Conservation (phyloP, 2,113 vertebrate species). For the Dasyprocta punctata region DNA sequence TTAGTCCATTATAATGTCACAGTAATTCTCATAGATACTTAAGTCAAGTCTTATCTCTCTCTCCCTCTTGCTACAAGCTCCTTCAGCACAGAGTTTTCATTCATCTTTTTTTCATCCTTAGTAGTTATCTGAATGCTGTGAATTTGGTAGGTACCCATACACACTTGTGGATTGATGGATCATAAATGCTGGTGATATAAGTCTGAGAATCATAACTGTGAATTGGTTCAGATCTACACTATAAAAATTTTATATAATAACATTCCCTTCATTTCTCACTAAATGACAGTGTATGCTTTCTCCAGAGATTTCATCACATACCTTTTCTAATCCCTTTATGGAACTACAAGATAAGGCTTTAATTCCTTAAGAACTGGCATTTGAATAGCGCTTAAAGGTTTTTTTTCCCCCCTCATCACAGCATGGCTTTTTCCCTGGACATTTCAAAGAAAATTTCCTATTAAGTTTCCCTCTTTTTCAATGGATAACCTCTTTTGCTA, state of each 20-base stretch:
- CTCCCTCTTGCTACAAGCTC: background rate
- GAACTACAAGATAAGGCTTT: background rate
- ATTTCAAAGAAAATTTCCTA: background rate
- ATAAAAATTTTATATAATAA: background rate
- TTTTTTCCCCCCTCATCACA: background rate
- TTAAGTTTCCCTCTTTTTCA: conserved; percentile 1
- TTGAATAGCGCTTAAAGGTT: background rate
- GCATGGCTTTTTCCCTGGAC: background rate
- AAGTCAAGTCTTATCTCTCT: background rate
- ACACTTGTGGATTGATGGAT: background rate
- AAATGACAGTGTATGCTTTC: background rate
- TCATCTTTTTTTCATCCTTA: background rate
- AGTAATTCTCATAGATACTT: background rate
- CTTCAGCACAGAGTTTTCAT: background rate
- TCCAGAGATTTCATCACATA: conserved; percentile 7
- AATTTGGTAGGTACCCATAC: background rate
- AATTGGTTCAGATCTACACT: background rate
- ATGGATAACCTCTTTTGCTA: background rate
- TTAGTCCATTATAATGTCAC: background rate
- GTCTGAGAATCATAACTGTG: background rate
- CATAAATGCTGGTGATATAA: background rate
- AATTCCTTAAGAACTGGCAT: background rate
- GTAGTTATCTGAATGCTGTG: background rate
- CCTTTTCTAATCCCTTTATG: background rate
- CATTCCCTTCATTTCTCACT: background rate